Conservation (phyloP, 2,888 invertebrate species). For the Sarcophaga subvicina region DNA sequence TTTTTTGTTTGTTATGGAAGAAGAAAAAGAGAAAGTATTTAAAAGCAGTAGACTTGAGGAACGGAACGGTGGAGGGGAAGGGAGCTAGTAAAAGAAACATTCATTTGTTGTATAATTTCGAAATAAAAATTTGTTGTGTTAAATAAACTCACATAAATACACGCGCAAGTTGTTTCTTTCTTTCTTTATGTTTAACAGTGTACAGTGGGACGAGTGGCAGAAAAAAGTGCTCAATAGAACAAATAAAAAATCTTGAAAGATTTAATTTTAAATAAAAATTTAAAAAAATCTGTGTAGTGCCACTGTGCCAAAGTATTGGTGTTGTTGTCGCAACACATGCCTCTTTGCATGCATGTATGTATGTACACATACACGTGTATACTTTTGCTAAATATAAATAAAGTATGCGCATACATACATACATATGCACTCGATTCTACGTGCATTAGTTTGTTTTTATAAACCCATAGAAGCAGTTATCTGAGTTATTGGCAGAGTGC, state of each 20-base stretch:
- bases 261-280: neutral
- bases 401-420: too few relatives aligned
- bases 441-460: neutral
- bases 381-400: too few relatives aligned
- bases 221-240: neutral
- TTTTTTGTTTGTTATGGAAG: neutral
- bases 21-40: neutral
- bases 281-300: too few relatives aligned
- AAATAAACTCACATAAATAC: neutral
- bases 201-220: neutral
- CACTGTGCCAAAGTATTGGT: too few relatives aligned
- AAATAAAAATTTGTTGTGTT: neutral
- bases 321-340: too few relatives aligned
- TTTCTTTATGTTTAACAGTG: neutral
- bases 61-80: neutral
- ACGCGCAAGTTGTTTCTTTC: neutral
- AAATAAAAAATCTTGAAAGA: neutral
- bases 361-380: too few relatives aligned
- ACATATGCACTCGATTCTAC: neutral
- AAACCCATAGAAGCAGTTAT: neutral
- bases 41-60: neutral
- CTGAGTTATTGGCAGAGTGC: slow-evolving; percentile 50
- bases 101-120: too few relatives aligned
- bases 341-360: too few relatives aligned
- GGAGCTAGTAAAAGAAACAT: neutral